Conservation (phyloP, 2,113 vertebrate genomes). For the Boulengeromyrus knoepffleri region DNA sequence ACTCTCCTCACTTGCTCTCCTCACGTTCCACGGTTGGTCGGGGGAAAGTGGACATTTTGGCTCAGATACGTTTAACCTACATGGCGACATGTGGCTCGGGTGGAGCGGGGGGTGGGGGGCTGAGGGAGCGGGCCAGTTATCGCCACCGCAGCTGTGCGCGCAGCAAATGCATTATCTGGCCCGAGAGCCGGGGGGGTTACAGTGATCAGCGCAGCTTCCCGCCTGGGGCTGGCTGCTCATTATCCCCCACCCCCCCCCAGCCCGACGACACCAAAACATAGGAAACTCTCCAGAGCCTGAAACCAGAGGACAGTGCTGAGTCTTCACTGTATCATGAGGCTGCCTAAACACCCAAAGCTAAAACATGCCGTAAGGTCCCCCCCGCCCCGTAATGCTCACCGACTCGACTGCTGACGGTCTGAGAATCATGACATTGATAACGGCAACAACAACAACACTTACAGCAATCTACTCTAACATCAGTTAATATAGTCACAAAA, state of each 20-base stretch:
- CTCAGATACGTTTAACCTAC: background rate
- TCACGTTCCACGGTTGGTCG: background rate
- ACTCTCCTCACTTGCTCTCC: background rate
- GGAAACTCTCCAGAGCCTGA: background rate
- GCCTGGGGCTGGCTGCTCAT: background rate
- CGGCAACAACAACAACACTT: constrained; percentile 41
- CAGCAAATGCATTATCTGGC: background rate
- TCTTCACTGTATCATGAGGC: background rate
- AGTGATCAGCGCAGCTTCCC: background rate
- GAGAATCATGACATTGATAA: constrained; percentile 53
- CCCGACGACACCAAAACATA: background rate
- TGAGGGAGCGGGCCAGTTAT: background rate
- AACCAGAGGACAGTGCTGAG: background rate
- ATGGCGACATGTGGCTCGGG: background rate
- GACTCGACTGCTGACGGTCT: constrained; percentile 40
- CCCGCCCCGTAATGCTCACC: constrained; percentile 35
- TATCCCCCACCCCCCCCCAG: background rate
- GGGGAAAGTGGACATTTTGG: background rate
- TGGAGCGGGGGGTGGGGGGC: too few relatives aligned
- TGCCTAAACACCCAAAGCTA: constrained; percentile 33
- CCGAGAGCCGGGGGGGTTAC: background rate
- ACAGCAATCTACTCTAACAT: constrained; percentile 57
- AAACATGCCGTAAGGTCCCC: background rate
- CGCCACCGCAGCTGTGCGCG: background rate
- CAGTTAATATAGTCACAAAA: constrained; percentile 62